Evolutionary conservation across 2,797 vertebrate genomes (phyloP).

Genomic region (Scyliorhinus canicula): DNA sequence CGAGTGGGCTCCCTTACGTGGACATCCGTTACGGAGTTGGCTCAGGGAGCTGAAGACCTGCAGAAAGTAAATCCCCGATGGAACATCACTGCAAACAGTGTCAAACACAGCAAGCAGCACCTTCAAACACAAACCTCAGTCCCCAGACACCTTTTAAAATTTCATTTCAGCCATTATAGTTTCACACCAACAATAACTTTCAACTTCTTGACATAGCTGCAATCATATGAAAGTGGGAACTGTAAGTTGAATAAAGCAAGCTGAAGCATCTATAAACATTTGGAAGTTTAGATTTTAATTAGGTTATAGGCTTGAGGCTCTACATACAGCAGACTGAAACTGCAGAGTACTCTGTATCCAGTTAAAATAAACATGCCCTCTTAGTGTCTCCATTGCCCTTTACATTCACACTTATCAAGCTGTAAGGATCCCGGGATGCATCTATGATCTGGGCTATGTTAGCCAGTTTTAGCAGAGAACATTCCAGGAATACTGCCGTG

Average conservation of each 20-base stretch:
- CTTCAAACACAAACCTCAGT: no score
- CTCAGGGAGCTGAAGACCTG: no score
- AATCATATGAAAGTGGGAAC: background rate
- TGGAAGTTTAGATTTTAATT: background rate
- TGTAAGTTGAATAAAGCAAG: background rate
- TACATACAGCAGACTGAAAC: background rate
- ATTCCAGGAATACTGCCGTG: background rate
- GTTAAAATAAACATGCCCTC: no score
- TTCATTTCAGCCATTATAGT: background rate
- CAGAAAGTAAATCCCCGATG: no score
- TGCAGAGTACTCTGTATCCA: background rate
- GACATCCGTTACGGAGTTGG: no score
- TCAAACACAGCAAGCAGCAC: no score
- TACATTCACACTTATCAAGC: background rate
- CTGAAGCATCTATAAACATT: background rate
- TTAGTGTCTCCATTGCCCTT: background rate
- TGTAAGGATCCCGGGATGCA: background rate
- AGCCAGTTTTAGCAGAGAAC: background rate
- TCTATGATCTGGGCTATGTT: background rate
- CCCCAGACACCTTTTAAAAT: no score
- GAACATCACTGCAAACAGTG: no score
- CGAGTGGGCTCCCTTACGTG: no score
- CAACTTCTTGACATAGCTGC: background rate
- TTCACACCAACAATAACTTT: background rate
- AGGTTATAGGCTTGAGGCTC: background rate